Base-by-base conservation (phyloP, 2,113 vertebrate genomes). In the Thymallus thymallus region DNA sequence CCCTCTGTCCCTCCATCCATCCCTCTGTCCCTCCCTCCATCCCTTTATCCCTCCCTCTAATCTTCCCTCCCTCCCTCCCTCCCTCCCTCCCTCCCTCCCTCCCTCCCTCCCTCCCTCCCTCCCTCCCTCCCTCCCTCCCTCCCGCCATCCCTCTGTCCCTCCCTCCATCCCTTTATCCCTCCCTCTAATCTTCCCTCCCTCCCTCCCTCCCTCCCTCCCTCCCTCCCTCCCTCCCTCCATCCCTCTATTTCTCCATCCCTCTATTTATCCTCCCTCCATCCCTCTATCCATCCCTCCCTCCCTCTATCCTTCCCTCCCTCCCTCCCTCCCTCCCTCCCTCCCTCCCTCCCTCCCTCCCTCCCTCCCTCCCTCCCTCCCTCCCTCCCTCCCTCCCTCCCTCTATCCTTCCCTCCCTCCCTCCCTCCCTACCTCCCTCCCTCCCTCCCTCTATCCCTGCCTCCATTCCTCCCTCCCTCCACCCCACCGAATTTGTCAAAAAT, bases 401-500 rank as follows among this genome's bases (percentile, higher is more conserved):
- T n/a, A n/a, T n/a, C 26, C 2, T 26, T 26, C 26, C 68, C 63
- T 58, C 83, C 29, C 26, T 22, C 41, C 46, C 6, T 32, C 2
- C 26, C 22, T 10, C 14, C 69, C 66, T 67, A 63, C 84, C 22
- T 46, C 24, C 32, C 51, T 68, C 35, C 5, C 23, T 30, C 16
- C 62, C 30, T 26, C 30, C 4, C 16, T 67, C 7, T 63, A 22
- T 0, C 64, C 10, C 35, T 41, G 9, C 2, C 60, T 32, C 63
- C 6, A 29, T 29, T 13, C 48, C 68, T 30, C 14, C 70, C 68
- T 86, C 29, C 41, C 29, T 41, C 51, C 64, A 75, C 46, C 23
- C 30, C 18, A 30, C 29, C 32, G 16, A 78, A 85, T 86, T 68
- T 85, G 24, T 67, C 30, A 71, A 87, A 84, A 86, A 81, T 75